phyloP scores from a whole-genome alignment of 2,797 vertebrate genomes.

The Rhabdophis nuchalis region DNA sequence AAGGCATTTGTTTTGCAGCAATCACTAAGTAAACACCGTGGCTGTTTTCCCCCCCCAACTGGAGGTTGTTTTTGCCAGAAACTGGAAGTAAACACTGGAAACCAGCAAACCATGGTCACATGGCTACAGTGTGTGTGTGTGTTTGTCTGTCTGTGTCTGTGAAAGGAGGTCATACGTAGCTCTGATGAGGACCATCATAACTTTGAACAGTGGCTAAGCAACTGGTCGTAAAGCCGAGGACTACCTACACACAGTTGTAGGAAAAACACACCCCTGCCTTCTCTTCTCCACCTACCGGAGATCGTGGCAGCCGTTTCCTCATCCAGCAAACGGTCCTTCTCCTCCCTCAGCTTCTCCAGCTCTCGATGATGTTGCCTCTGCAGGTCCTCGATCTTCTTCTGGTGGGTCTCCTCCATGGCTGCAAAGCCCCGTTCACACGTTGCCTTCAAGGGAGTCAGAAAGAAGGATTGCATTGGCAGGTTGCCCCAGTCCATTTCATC shows the following conservation, averaged over 20 bases:
- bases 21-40: not conserved
- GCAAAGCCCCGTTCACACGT: constrained; percentile 96
- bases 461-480: not conserved
- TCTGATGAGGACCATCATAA: not conserved
- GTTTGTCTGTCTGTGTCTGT: not conserved
- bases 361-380: constrained; percentile 96
- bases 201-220: not conserved
- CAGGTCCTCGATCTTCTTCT: constrained; percentile 92
- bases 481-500: too few species aligned
- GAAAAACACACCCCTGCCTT: rapidly evolving
- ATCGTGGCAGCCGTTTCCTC: constrained; percentile 97
- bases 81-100: not conserved
- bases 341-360: constrained; percentile 90
- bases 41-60: too few species aligned
- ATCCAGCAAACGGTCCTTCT: constrained; percentile 90
- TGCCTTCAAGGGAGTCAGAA: constrained; percentile 72
- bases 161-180: not conserved
- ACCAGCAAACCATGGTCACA: not conserved
- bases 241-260: not conserved
- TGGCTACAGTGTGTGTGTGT: not conserved
- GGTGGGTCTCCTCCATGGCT: constrained; percentile 97
- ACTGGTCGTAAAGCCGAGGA: not conserved
- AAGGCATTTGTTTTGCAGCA: not conserved
- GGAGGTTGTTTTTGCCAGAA: not conserved
- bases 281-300: constrained; percentile 76